Evolutionary conservation across 2,888 invertebrate species (phyloP).

Genomic region (Camponotus fellah): DNA sequence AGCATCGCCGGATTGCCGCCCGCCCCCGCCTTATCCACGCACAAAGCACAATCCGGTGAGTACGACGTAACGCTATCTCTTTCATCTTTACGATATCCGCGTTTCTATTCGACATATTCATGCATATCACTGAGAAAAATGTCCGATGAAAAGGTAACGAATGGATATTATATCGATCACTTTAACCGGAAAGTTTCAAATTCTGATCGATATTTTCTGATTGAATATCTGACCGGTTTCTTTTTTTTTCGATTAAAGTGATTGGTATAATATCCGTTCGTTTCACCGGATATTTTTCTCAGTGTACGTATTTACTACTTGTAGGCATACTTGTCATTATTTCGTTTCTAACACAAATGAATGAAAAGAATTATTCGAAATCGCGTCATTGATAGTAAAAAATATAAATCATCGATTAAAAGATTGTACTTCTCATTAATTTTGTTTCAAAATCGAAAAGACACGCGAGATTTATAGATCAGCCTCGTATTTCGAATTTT

Average conservation of each 20-base stretch:
- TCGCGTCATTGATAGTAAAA: background rate
- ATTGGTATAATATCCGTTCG: no score
- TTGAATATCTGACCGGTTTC: no score
- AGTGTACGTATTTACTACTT: background rate
- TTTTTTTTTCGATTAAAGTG: no score
- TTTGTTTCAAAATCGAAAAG: conserved; percentile 13
- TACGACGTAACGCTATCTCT: conserved; percentile 26
- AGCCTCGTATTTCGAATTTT: background rate
- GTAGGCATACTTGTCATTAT: background rate
- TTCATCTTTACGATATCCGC: background rate
- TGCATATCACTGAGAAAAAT: no score
- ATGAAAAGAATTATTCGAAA: background rate
- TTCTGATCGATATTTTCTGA: no score
- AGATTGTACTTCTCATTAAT: background rate
- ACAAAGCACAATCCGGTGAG: conserved; percentile 81
- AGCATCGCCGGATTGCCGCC: conserved; percentile 84
- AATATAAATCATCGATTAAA: background rate
- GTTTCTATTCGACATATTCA: background rate
- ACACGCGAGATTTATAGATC: background rate
- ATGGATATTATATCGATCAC: no score
- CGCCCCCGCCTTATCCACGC: conserved; percentile 80
- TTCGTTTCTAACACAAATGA: background rate
- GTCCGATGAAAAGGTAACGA: no score
- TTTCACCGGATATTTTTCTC: no score
- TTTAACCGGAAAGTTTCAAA: no score